Conservation (phyloP, 1,140 invertebrate species). For the Euwallacea similis region DNA sequence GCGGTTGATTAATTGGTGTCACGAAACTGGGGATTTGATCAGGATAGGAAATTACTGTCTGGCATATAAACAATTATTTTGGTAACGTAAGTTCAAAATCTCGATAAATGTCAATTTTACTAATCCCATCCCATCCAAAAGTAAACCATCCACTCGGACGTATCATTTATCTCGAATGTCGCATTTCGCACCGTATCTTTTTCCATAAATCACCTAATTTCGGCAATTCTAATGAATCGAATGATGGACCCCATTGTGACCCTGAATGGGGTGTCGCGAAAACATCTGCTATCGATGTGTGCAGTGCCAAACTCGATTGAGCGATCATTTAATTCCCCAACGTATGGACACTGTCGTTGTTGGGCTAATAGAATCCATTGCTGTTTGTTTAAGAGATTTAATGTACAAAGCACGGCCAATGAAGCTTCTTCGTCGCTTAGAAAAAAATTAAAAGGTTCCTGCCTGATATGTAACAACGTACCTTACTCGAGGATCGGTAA, state of each 20-base stretch:
- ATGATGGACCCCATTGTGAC: constrained; percentile 36
- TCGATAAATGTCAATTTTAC: too few relatives aligned
- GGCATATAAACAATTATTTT: too few relatives aligned
- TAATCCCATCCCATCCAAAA: background rate
- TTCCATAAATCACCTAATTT: constrained; percentile 38
- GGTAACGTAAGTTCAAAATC: too few relatives aligned
- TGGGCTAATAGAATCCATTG: constrained; percentile 7
- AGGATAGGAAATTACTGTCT: background rate
- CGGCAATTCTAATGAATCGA: constrained; percentile 37
- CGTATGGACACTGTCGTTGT: constrained; percentile 23
- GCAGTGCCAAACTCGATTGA: constrained; percentile 31
- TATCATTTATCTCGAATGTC: constrained; percentile 26
- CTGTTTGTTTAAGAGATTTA: constrained; percentile 21
- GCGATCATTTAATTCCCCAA: constrained; percentile 37
- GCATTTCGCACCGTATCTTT: constrained; percentile 27
- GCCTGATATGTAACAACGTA: too few relatives aligned
- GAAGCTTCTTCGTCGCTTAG: too few relatives aligned
- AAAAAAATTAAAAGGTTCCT: too few relatives aligned
- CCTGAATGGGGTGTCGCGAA: constrained; percentile 33
- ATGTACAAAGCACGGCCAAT: too few relatives aligned
- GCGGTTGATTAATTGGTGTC: constrained; percentile 21
- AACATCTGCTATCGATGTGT: constrained; percentile 38
- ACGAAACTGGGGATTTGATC: constrained; percentile 13
- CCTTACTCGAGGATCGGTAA: background rate
- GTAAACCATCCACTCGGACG: background rate